Evolutionary conservation across 64 coral and sea anemone genomes (phyloP), one percentile per base, ranked within the genome.

Genomic region (Montipora efflorescens): DNA sequence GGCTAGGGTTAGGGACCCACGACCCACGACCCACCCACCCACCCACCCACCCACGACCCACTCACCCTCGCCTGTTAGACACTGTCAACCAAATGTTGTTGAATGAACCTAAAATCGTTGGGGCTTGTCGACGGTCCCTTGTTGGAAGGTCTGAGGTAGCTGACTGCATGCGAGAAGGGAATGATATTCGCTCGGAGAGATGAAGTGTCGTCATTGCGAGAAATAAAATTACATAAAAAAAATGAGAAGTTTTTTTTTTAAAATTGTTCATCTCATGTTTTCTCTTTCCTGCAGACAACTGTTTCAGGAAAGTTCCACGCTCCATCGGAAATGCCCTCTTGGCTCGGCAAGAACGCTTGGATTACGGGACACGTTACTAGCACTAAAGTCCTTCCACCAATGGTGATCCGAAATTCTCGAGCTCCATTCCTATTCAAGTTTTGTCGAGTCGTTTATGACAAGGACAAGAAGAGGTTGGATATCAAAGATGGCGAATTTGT

Each of bases 341-440:
- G 28, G 7, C 7, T 84, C 0, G 81, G 59, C 2, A 67, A 47
- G 5, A 16, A 84, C 15, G 2, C 43, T 15, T 84, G 59, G 43
- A 4, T 68, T 8, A 68, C 16, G 6, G 81, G 61, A 67, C 58
- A 47, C 13, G 59, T 84, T 3, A 67, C 5, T 19, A 68, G 9
- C 13, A 47, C 6, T 28, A 47, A 44, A 7, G 58, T 67, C 59
- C 59, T 23, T 84, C 81, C 81, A 1, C 18, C 81, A 0, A 84
- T 84, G 81, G 81, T 84, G 3, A 8, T 3, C 15, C 67, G 86
- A 44, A 11, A 55, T 6, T 88, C 86, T 61, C 86, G 86, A 16
- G 86, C 86, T 3, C 86, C 86, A 1, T 77, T 88, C n/a, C 70
- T 88, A 14, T 88, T 88, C 46, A 88, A 74, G 28, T 77, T 88